Evolutionary conservation across 37 sponge, comb jelly and placozoan genomes (phyloP).

Genomic region (Theonella swinhoei): DNA sequence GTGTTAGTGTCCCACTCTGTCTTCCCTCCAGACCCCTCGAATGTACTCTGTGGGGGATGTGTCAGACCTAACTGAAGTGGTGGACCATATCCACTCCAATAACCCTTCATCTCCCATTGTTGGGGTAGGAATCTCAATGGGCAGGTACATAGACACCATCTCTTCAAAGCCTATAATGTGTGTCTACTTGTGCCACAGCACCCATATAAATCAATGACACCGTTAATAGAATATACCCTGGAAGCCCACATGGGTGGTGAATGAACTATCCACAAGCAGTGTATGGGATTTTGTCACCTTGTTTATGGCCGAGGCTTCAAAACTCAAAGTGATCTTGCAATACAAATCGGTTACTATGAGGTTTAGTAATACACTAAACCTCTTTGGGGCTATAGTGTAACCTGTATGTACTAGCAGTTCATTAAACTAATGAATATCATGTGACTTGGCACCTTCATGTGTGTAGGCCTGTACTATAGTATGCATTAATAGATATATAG

Average conservation of each 20-base stretch:
- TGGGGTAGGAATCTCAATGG: slow-evolving; percentile 62
- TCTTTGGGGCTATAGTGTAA: too few relatives aligned
- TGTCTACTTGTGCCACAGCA: background rate
- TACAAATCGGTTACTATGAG: too few relatives aligned
- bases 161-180: background rate
- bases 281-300: background rate
- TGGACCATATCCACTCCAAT: slow-evolving; percentile 20
- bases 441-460: too few relatives aligned
- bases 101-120: slow-evolving; percentile 33
- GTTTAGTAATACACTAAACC: too few relatives aligned
- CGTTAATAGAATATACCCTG: background rate
- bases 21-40: slow-evolving; percentile 44
- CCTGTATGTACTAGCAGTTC: too few relatives aligned
- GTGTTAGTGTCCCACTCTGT: background rate
- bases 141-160: slow-evolving; percentile 52
- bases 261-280: background rate
- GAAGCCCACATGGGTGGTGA: background rate
- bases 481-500: too few relatives aligned
- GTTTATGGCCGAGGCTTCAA: too few relatives aligned
- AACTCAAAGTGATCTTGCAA: too few relatives aligned
- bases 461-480: too few relatives aligned
- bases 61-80: slow-evolving; percentile 40
- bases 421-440: too few relatives aligned
- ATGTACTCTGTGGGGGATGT: slow-evolving; percentile 52
- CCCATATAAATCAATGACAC: background rate